Percentiles rank a stretch among this genome's conserved stretches.
Evolutionary conservation across 2,888 invertebrate genomes (phyloP).

Genomic region (Drosophila robusta): DNA sequence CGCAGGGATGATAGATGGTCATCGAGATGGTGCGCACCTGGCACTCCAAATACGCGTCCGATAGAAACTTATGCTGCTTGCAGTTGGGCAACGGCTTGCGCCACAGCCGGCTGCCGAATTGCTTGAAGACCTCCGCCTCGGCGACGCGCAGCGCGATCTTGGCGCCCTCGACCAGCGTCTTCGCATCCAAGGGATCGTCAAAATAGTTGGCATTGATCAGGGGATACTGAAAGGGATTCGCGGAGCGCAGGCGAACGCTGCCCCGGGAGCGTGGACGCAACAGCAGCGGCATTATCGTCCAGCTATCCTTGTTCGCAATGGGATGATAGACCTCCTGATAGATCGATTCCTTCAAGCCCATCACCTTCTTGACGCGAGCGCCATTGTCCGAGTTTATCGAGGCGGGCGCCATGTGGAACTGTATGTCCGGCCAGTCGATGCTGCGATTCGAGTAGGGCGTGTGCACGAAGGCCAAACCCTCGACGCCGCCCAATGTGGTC

Average conservation of each 20-base stretch:
- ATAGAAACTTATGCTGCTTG: conserved; percentile 89
- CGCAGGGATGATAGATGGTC: conserved; percentile 96
- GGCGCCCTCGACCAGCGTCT: conserved; percentile 93
- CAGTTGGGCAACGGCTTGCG: conserved; percentile 92
- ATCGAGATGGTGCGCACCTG: conserved; percentile 94
- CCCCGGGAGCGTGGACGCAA: conserved; percentile 92
- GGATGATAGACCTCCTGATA: conserved; percentile 93
- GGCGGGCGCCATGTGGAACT: conserved; percentile 97
- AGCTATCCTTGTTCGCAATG: conserved; percentile 90
- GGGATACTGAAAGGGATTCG: conserved; percentile 94
- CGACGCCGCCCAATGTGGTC: conserved; percentile 94
- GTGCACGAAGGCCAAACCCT: conserved; percentile 94
- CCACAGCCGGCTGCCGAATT: conserved; percentile 92
- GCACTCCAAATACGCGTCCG: conserved; percentile 94
- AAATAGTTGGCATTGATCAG: conserved; percentile 97
- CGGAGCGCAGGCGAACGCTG: conserved; percentile 90
- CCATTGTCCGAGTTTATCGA: conserved; percentile 93
- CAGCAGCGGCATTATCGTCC: conserved; percentile 94
- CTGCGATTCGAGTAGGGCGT: conserved; percentile 92
- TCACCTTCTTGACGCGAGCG: conserved; percentile 90
- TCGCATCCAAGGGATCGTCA: conserved; percentile 91
- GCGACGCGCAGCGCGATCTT: conserved; percentile 91
- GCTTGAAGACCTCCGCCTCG: conserved; percentile 91
- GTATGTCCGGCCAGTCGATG: conserved; percentile 94
- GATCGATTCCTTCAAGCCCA: conserved; percentile 92